Evolutionary conservation across 2,113 vertebrate genomes (phyloP).

Genomic region (Syngnathus scovelli): DNA sequence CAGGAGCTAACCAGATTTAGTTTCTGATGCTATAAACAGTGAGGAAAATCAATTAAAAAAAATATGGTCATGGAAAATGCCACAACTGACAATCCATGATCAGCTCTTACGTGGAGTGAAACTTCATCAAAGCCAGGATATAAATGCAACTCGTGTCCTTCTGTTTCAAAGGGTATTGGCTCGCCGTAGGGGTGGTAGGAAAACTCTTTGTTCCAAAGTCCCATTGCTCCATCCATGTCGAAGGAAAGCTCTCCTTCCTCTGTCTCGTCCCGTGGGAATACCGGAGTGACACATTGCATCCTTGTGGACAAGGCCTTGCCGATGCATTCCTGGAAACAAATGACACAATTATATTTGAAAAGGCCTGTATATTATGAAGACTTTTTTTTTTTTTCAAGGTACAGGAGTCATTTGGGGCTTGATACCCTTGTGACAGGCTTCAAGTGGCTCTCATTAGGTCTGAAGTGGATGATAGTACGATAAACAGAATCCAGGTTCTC

Average conservation of each 20-base stretch:
- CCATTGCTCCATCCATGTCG: constrained; percentile 73
- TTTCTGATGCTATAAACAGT: constrained; percentile 75
- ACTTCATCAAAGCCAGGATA: constrained; percentile 75
- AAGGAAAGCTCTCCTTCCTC: constrained; percentile 77
- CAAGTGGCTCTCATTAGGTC: constrained; percentile 72
- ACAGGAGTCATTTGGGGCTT: not conserved
- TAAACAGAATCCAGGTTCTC: constrained; percentile 83
- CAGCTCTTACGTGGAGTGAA: constrained; percentile 73
- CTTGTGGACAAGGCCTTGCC: constrained; percentile 39
- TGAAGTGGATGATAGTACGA: constrained; percentile 71
- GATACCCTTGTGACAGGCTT: constrained; percentile 66
- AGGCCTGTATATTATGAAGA: not conserved
- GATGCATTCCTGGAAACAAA: constrained; percentile 69
- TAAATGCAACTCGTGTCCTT: constrained; percentile 64
- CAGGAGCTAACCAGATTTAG: constrained; percentile 77
- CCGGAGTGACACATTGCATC: constrained; percentile 76
- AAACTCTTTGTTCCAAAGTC: constrained; percentile 69
- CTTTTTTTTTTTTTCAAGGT: too few species aligned
- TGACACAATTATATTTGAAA: not conserved
- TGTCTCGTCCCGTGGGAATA: constrained; percentile 67
- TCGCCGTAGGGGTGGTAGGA: constrained; percentile 74
- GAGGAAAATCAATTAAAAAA: not conserved
- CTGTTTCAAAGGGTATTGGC: constrained; percentile 65
- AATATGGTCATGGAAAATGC: not conserved
- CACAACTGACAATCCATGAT: not conserved